A percentile compares a stretch with the other conserved stretches of the same genome.
Evolutionary conservation across 2,113 vertebrate genomes (phyloP).

Genomic region (Cairina moschata): DNA sequence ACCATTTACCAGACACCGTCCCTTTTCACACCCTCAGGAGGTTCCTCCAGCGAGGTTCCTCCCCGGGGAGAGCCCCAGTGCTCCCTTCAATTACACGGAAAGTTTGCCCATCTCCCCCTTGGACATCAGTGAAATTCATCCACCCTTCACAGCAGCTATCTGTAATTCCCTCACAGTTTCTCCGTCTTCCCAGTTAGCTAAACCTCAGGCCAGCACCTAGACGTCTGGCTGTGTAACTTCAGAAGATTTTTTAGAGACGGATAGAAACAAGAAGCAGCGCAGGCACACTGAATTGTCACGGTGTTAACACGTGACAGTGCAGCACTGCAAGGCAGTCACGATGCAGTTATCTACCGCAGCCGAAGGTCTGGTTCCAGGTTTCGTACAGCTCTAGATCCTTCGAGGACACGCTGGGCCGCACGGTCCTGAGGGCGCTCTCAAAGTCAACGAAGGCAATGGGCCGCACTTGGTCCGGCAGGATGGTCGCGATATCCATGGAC

Average conservation of each 20-base stretch:
- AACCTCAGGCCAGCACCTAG: background rate
- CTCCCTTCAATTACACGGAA: background rate
- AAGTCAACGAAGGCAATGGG: slow-evolving; percentile 88
- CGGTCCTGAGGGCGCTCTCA: slow-evolving; percentile 86
- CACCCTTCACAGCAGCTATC: background rate
- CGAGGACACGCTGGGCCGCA: slow-evolving; percentile 89
- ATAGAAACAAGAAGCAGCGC: background rate
- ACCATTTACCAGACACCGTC: background rate
- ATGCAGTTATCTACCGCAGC: slow-evolving; percentile 83
- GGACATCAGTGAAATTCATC: background rate
- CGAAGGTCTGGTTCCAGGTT: slow-evolving; percentile 93
- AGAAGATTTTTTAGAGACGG: background rate
- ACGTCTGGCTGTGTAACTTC: background rate
- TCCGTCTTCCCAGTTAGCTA: background rate
- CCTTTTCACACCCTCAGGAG: background rate
- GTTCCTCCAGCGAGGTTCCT: background rate
- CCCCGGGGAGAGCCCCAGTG: background rate
- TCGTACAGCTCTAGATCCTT: slow-evolving; percentile 92
- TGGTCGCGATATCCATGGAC: slow-evolving; percentile 86
- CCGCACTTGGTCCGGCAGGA: slow-evolving; percentile 88
- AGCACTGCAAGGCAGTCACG: accelerated
- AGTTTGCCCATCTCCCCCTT: background rate
- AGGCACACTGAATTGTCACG: background rate
- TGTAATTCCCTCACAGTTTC: background rate
- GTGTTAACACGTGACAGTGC: accelerated